Base-by-base conservation (phyloP, 2,113 vertebrate species). In the Todiramphus saurophagus region DNA sequence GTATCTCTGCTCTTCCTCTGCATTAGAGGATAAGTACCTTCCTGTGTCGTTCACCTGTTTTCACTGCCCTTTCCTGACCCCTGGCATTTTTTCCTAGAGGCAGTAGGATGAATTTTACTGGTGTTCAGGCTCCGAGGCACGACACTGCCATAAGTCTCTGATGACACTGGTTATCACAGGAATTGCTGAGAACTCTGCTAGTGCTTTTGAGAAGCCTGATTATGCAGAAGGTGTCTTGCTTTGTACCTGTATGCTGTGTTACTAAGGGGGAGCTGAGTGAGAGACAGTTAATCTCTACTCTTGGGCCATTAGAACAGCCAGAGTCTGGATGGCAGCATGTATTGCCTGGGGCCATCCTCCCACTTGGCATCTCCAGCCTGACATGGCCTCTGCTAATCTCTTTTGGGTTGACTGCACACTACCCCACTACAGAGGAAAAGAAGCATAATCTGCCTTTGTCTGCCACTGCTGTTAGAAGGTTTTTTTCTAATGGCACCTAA, bases 31-130 rank as follows among this genome's bases (percentile, higher is more conserved):
- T 81, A 91, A 50, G 17, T 33, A 62, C 86, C 92, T 95, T 94
- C 84, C 89, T 76, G 70, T 91, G 86, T 50, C 55, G 3, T 58
- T 92, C 0, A 1, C 74, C 92, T 39, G 77, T 83, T 94, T 25
- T 28, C 89, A 1, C 77, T 97, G 92, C 95, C 96, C 96, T 95
- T 95, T 94, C 62, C 80, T 87, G 94, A 95, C 94, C 96, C 83
- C 89, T 92, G 83, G 86, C 83, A 93, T 78, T 90, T 93, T 87
- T 95, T 96, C 83, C 96, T 89, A 35, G 83, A 96, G 86, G 92
- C 92, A 91, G 74, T 4, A 46, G 91, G 63, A 91, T 77, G 81
- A 69, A 68, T 95, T 37, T 59, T 85, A 62, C 19, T 15, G n/a
- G 80, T 43, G 13, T 90, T 89, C 66, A 62, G 66, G 84, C 94